A percentile compares a stretch with the other conserved stretches of the same genome.
Conservation (phyloP, 2,113 vertebrate species). For the Camarhynchus parvulus region DNA sequence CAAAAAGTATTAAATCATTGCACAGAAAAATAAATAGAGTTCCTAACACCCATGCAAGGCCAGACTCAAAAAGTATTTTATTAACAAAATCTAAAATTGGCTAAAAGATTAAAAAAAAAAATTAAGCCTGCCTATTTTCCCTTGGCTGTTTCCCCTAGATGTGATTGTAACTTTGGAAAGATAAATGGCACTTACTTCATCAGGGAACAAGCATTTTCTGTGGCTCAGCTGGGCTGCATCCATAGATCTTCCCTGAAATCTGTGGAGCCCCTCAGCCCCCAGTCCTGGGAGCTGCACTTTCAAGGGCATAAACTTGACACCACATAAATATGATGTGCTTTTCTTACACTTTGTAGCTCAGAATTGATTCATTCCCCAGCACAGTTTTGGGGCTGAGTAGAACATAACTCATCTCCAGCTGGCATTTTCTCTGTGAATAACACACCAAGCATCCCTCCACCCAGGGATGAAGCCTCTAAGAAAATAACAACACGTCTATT, state of each 20-base stretch:
- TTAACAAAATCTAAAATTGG: not conserved
- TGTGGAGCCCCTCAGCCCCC: not conserved
- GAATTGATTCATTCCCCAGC: constrained; percentile 24
- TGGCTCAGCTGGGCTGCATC: not conserved
- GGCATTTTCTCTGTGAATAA: not conserved
- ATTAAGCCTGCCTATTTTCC: not conserved
- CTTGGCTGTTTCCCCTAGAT: not conserved
- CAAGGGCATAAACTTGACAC: constrained; percentile 34
- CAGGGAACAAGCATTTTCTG: not conserved
- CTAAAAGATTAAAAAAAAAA: not conserved
- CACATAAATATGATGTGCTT: constrained; percentile 21
- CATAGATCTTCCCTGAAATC: not conserved
- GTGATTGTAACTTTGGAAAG: not conserved
- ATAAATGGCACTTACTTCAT: not conserved
- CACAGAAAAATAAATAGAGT: not conserved
- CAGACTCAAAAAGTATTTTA: not conserved
- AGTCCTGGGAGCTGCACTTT: constrained; percentile 6
- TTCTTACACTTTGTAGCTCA: constrained; percentile 9
- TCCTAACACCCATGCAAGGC: not conserved
- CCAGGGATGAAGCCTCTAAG: not conserved
- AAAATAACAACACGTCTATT: not conserved
- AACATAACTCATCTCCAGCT: constrained; percentile 4
- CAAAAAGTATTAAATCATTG: not conserved
- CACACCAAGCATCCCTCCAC: not conserved
- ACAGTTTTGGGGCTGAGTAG: not conserved